phyloP scores from a whole-genome alignment of 2,113 vertebrate genomes.

The Garra rufa region DNA sequence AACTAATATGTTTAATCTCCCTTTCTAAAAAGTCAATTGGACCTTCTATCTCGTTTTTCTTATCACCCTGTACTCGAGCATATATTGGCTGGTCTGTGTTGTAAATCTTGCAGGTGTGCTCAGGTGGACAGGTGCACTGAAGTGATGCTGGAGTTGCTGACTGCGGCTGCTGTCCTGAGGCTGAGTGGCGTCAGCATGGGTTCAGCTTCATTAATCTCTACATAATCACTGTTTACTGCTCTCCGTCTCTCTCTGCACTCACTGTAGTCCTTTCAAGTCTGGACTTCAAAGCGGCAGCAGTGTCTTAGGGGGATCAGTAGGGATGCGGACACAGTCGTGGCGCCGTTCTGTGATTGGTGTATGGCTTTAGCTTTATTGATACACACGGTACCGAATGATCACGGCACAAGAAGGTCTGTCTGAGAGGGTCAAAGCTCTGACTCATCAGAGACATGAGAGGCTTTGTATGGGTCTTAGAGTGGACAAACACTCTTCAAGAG shows the following conservation, averaged over 20 bases:
- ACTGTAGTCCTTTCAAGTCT: slow-evolving; percentile 74
- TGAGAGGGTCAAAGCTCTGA: slow-evolving; percentile 41
- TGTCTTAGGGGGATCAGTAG: slow-evolving; percentile 71
- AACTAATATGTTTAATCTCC: not conserved
- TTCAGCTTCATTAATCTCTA: slow-evolving; percentile 73
- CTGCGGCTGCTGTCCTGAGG: not conserved
- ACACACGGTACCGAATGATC: slow-evolving; percentile 34
- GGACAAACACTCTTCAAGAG: not conserved
- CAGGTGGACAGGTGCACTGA: slow-evolving; percentile 17
- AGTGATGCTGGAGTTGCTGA: slow-evolving; percentile 23
- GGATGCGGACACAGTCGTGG: slow-evolving; percentile 60
- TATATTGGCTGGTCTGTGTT: not conserved
- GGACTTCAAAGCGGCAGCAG: slow-evolving; percentile 73
- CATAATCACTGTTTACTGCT: slow-evolving; percentile 75
- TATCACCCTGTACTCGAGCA: not conserved
- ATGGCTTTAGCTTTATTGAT: slow-evolving; percentile 66
- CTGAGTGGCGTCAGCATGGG: slow-evolving; percentile 21
- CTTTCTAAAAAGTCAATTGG: not conserved
- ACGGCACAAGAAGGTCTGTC: not conserved
- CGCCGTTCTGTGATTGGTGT: slow-evolving; percentile 62
- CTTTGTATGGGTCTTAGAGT: slow-evolving; percentile 18
- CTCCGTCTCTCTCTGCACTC: slow-evolving; percentile 64
- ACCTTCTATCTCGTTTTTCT: not conserved
- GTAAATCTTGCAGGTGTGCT: slow-evolving; percentile 46
- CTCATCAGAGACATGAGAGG: slow-evolving; percentile 7